Evolutionary conservation across 2,113 vertebrate species (phyloP).

Genomic region (Lota lota): DNA sequence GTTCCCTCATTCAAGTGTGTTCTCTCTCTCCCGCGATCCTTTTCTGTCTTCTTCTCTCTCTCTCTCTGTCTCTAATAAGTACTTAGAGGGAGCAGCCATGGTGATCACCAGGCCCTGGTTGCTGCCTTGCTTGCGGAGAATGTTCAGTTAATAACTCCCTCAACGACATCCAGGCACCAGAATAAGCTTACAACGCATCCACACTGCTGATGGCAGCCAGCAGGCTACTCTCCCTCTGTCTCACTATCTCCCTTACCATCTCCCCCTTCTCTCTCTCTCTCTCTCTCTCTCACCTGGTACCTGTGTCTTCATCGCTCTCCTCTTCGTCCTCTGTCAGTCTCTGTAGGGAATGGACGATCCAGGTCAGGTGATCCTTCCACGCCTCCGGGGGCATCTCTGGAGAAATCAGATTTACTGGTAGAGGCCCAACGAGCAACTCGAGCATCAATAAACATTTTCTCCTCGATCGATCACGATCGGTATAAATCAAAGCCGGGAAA

Average conservation of each 20-base stretch:
- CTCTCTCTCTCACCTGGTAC: conserved; percentile 40
- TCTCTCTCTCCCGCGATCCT: not conserved
- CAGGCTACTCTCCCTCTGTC: conserved; percentile 22
- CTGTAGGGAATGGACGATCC: conserved; percentile 75
- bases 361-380: conserved; percentile 74
- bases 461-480: not conserved
- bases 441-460: not conserved
- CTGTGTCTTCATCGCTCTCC: conserved; percentile 26
- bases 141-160: conserved; percentile 48
- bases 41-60: conserved; percentile 22
- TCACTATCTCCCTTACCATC: not conserved
- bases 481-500: conserved; percentile 6
- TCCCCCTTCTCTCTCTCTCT: not conserved
- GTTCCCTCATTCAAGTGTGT: not conserved
- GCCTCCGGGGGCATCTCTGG: conserved; percentile 74
- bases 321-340: conserved; percentile 67
- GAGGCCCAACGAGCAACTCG: conserved; percentile 9
- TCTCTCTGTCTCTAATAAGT: conserved; percentile 50
- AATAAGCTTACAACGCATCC: conserved; percentile 39
- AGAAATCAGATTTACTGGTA: conserved; percentile 19
- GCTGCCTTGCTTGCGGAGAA: conserved; percentile 44
- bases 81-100: conserved; percentile 34
- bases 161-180: conserved; percentile 40
- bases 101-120: conserved; percentile 38
- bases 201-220: conserved; percentile 23